Evolutionary conservation across 2,888 invertebrate species (phyloP).

Genomic region (Xestia ashworthii): DNA sequence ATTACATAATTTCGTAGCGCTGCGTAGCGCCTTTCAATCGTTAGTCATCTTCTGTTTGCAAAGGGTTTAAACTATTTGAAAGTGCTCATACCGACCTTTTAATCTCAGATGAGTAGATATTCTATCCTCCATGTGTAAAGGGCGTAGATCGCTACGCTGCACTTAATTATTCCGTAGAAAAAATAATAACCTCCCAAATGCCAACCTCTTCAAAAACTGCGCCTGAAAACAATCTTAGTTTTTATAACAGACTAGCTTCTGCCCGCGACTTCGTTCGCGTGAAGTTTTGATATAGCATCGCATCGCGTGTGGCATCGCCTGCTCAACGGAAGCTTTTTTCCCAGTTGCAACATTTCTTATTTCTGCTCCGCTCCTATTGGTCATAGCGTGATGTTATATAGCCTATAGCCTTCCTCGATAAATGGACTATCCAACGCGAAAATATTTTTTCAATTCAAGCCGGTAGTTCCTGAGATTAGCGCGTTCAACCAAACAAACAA

Average conservation of each 20-base stretch:
- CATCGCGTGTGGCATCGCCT: too few relatives aligned
- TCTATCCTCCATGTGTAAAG: not conserved
- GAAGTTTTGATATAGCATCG: too few relatives aligned
- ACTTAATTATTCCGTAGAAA: constrained; percentile 1
- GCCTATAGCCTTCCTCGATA: too few relatives aligned
- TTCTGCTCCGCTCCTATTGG: too few relatives aligned
- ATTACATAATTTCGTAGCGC: not conserved
- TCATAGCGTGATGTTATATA: too few relatives aligned
- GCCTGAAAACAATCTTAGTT: not conserved
- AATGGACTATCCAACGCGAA: too few relatives aligned
- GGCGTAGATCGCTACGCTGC: not conserved
- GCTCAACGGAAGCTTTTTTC: too few relatives aligned
- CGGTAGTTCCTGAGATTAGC: too few relatives aligned
- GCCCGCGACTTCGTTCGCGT: too few relatives aligned
- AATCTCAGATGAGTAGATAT: not conserved
- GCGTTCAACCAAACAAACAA: too few relatives aligned
- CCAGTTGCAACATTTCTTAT: too few relatives aligned
- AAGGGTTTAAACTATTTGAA: not conserved
- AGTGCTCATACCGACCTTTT: not conserved
- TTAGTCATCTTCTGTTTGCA: not conserved
- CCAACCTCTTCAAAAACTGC: not conserved
- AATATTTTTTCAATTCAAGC: too few relatives aligned
- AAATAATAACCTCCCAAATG: not conserved
- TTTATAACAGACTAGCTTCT: not conserved
- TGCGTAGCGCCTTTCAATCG: not conserved